A percentile compares a stretch with the other conserved stretches of the same genome.
phyloP scores from a whole-genome alignment of 1,140 invertebrate species.

The Cyclargus thomasi region DNA sequence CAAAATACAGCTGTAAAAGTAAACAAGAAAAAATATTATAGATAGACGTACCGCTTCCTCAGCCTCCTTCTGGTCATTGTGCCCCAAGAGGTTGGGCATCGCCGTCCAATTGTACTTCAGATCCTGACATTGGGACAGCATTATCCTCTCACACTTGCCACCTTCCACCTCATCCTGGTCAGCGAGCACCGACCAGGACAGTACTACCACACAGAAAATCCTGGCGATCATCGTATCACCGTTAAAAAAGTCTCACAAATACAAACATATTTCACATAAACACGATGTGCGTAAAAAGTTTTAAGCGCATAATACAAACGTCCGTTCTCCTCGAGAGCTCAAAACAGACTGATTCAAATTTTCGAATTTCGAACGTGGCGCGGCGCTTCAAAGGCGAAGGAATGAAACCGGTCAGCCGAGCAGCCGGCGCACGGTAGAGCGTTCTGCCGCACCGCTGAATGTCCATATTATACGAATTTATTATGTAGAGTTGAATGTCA shows the following conservation, averaged over 20 bases:
- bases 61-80: conserved; percentile 84
- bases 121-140: conserved; percentile 86
- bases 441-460: conserved; percentile 17
- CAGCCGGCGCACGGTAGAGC: conserved; percentile 22
- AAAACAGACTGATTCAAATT: conserved; percentile 57
- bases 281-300: conserved; percentile 43
- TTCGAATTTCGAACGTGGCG: conserved; percentile 45
- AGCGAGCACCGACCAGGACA: conserved; percentile 51
- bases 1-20: no score
- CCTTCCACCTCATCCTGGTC: conserved; percentile 58
- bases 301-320: conserved; percentile 42
- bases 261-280: conserved; percentile 47
- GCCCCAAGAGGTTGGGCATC: conserved; percentile 90
- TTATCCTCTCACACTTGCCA: conserved; percentile 86
- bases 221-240: conserved; percentile 49
- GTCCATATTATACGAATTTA: conserved; percentile 1
- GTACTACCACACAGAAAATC: conserved; percentile 55
- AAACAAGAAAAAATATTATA: no score
- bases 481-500: conserved; percentile 23
- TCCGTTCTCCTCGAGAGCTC: conserved; percentile 30
- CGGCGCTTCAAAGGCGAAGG: conserved; percentile 59
- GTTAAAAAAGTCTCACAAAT: conserved; percentile 31
- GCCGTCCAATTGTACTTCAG: conserved; percentile 91
- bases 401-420: conserved; percentile 56
- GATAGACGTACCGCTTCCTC: conserved; percentile 81